Conservation (phyloP, 2,888 invertebrate species). For the Chloromyia formosa region DNA sequence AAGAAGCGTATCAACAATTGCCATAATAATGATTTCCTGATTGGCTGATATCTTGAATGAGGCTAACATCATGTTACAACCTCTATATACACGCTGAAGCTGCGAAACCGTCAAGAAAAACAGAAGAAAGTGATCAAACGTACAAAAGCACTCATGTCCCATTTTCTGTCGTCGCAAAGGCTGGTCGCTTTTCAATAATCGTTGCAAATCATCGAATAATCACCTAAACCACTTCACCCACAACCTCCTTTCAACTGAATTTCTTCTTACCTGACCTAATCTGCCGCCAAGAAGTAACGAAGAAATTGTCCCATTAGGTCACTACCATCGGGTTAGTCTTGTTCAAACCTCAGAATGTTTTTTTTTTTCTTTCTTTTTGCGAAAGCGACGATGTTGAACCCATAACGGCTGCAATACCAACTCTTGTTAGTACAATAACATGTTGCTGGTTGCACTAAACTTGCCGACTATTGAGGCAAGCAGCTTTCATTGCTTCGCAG, state of each 20-base stretch:
- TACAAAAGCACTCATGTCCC: constrained; percentile 3
- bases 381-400: constrained; percentile 17
- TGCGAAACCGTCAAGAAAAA: constrained; percentile 2
- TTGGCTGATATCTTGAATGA: constrained; percentile 5
- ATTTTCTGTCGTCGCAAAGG: background rate
- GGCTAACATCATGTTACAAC: constrained; percentile 4
- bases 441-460: constrained; percentile 16
- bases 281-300: constrained; percentile 19
- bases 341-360: constrained; percentile 31
- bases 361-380: background rate
- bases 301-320: constrained; percentile 46
- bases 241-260: constrained; percentile 40
- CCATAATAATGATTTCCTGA: constrained; percentile 24
- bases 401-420: background rate
- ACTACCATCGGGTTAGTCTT: constrained; percentile 7
- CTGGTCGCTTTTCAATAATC: constrained; percentile 1
- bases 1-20: constrained; percentile 5
- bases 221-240: constrained; percentile 39
- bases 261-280: constrained; percentile 38
- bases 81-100: background rate
- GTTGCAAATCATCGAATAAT: constrained; percentile 30
- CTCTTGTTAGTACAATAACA: background rate
- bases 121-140: constrained; percentile 7
- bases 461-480: constrained; percentile 30
- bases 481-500: constrained; percentile 21